Conservation (phyloP, 2,797 vertebrate genomes). For the Tokudaia muenninki region DNA sequence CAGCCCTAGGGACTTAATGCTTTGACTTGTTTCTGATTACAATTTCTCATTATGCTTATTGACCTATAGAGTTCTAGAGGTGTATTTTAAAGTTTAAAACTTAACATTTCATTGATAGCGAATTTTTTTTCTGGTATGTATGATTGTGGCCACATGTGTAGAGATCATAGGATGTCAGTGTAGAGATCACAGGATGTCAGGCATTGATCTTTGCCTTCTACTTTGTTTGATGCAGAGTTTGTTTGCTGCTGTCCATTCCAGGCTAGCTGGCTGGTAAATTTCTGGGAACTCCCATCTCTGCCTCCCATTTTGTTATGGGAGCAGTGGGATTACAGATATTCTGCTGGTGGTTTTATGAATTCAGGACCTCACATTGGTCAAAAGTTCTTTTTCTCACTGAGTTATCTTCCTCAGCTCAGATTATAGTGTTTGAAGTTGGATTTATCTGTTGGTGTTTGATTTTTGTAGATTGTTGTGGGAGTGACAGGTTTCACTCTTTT, state of each 20-base stretch:
- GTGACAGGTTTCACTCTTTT: neutral
- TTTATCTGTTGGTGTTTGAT: neutral
- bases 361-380: neutral
- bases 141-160: neutral
- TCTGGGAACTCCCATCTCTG: neutral
- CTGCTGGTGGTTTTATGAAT: neutral
- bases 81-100: conserved; percentile 5
- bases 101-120: neutral
- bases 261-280: neutral
- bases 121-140: neutral
- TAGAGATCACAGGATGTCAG: neutral
- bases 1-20: neutral
- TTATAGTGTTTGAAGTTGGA: neutral
- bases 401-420: neutral
- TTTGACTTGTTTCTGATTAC: neutral
- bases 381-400: neutral
- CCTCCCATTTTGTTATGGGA: neutral
- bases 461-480: neutral
- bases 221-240: conserved; percentile 3
- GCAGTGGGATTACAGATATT: neutral
- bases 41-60: conserved; percentile 29
- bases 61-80: neutral
- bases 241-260: neutral
- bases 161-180: neutral
- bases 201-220: neutral